Conservation (phyloP, 64 coral and sea anemone genomes). For the Montipora sp. region DNA sequence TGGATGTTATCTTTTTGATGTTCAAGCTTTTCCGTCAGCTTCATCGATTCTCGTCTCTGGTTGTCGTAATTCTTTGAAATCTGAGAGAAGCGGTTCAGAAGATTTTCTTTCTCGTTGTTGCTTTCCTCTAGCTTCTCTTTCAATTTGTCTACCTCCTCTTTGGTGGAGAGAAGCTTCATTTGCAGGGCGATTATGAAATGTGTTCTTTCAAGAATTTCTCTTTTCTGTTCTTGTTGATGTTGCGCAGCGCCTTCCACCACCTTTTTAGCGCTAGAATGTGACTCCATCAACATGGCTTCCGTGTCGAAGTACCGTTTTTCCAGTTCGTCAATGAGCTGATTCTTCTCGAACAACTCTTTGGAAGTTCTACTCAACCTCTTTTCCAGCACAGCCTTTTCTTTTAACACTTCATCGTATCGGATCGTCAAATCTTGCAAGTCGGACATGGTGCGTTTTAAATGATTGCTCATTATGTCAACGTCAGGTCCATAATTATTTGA, state of each 20-base stretch:
- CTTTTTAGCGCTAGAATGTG: conserved; percentile 75
- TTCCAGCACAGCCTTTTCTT: conserved; percentile 64
- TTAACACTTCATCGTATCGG: conserved; percentile 79
- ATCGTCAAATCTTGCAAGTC: conserved; percentile 89
- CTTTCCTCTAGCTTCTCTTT: conserved; percentile 68
- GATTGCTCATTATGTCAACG: conserved; percentile 91
- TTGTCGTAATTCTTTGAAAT: conserved; percentile 83
- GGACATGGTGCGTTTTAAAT: conserved; percentile 75
- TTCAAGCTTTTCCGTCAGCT: conserved; percentile 76
- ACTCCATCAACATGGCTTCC: conserved; percentile 69
- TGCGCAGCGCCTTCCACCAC: conserved; percentile 64
- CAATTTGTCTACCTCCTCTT: conserved; percentile 79
- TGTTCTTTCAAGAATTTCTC: conserved; percentile 81
- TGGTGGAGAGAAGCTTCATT: conserved; percentile 78
- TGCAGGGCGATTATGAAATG: conserved; percentile 92
- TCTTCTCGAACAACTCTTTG: conserved; percentile 58
- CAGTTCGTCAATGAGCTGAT: conserved; percentile 69
- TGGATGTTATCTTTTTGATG: conserved; percentile 90
- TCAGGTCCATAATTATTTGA: conserved; percentile 42
- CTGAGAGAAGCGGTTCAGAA: conserved; percentile 66
- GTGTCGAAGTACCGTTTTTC: conserved; percentile 76
- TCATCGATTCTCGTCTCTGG: conserved; percentile 90
- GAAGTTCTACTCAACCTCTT: conserved; percentile 58
- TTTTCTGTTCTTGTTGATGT: conserved; percentile 57
- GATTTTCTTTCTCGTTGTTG: conserved; percentile 37